Base-by-base conservation (phyloP, 2,113 vertebrate species). In the Arothron firmamentum region DNA sequence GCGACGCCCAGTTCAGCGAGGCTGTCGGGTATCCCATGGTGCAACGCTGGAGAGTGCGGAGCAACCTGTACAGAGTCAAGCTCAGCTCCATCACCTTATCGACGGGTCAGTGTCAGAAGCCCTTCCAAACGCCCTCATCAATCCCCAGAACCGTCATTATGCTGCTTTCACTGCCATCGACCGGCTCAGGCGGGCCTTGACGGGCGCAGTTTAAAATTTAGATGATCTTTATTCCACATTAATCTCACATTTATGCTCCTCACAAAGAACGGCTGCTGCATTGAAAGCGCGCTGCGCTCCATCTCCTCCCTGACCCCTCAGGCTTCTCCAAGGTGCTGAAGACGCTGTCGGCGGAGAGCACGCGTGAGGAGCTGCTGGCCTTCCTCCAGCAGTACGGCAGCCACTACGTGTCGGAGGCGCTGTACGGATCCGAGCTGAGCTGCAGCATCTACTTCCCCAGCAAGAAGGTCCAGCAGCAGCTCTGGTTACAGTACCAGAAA, bases 401-500 rank as follows among this genome's bases (percentile, higher is more conserved):
- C 52, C 96, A 98, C 83, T 99, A 98, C 70, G 89, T 98, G 0
- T 93, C 95, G 0, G 97, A 99, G 82, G 95, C 95, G 0, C 91
- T 99, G 11, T 99, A 95, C 0, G 97, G 97, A 62, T 99, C 96
- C 0, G 96, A 98, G 85, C 95, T 97, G 85, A 95, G 92, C 88
- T 98, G 97, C 84, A 90, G 88, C 87, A 96, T 99, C 86, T 94
- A 94, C 86, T 99, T 99, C 75, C 96, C 97, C 82, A 99, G 93
- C 91, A 98, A 97, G 90, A 98, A 96, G 85, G 90, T 94, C 23
- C 97, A 99, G 91, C 97, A 98, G 90, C 97, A 99, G 86, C 94
- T 98, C 54, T 99, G 97, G 97, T 92, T 98, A 16, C 97, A 99
- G 91, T 99, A 99, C 76, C 97, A 99, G 91, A 99, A 98, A 96